Base-by-base conservation (phyloP, 2,113 vertebrate species). In the Mohoua ochrocephala region DNA sequence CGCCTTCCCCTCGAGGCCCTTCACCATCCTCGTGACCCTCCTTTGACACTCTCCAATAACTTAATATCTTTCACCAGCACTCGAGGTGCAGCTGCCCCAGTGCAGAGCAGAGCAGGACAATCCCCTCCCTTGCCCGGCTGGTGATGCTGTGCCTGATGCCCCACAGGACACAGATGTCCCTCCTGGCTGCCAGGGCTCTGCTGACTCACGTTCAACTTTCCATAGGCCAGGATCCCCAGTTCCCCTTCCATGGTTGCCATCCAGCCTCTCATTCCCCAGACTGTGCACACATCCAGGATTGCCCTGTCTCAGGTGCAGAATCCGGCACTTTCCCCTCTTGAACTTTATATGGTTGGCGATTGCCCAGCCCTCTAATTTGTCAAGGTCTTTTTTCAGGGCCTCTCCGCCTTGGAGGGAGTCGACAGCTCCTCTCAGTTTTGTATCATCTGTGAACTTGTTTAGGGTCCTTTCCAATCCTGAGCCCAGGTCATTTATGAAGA, bases 51-150 rank as follows among this genome's bases (percentile, higher is more conserved):
- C 8, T 60, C 56, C 35, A 21, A 13, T 11, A 53, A 7, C 31
- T 44, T 31, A 31, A 8, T 44, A 4, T 7, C 80, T 69, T 41
- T 44, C 37, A 61, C 26, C 37, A 71, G 5, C 3, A 13, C 45
- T 26, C 0, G 0, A 52, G 31, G 10, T 20, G 45, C 26, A 31
- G 20, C 26, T 0, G 1, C 26, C 37, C 54, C 56, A 70, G 20
- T 2, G 6, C 45, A 83, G 54, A 35, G 56, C 26, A 52, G 26
- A 42, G 31, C 0, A 1, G 37, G 67, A 84, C 37, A 61, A 37
- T 31, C 21, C 45, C 16, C 16, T 44, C 33, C 13, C 21, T 53
- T 10, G 13, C 16, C 33, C 0, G 0, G 19, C 56, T 44, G 37
- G 18, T 0, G 1, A 21, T 61, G 37, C 19, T 71, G 15, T 6